phyloP scores from a whole-genome alignment of 2,888 invertebrate genomes.

The Parnassius mnemosyne region DNA sequence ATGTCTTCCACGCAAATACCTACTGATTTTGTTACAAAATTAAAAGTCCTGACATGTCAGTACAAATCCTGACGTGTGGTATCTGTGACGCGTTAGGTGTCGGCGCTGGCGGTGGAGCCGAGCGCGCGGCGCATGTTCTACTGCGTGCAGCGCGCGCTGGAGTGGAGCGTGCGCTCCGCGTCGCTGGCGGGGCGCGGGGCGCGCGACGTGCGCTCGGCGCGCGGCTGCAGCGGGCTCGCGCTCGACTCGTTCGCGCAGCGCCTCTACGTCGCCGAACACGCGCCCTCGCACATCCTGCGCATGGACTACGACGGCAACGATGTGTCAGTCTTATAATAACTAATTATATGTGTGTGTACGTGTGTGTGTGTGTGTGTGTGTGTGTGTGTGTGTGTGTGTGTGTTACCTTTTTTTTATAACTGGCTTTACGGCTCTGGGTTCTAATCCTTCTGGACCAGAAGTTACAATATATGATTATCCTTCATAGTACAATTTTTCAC shows the following conservation, averaged over 20 bases:
- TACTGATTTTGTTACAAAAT: no score
- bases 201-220: constrained; percentile 56
- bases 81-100: constrained; percentile 55
- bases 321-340: constrained; percentile 43
- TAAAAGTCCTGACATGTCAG: no score
- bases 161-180: constrained; percentile 74
- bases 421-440: no score
- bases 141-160: constrained; percentile 67
- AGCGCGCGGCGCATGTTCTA: constrained; percentile 80
- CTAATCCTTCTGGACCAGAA: no score
- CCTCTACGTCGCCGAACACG: constrained; percentile 88
- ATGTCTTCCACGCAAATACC: no score
- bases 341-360: no score
- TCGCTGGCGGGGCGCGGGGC: constrained; percentile 75
- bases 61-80: no score
- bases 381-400: no score
- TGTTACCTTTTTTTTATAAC: no score
- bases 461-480: no score
- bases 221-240: constrained; percentile 65
- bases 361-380: no score
- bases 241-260: constrained; percentile 75
- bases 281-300: constrained; percentile 62
- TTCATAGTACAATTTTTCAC: no score
- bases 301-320: constrained; percentile 59
- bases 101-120: constrained; percentile 84